phyloP scores from a whole-genome alignment of 2,888 invertebrate species.

The Cryptophagus acutangulus region DNA sequence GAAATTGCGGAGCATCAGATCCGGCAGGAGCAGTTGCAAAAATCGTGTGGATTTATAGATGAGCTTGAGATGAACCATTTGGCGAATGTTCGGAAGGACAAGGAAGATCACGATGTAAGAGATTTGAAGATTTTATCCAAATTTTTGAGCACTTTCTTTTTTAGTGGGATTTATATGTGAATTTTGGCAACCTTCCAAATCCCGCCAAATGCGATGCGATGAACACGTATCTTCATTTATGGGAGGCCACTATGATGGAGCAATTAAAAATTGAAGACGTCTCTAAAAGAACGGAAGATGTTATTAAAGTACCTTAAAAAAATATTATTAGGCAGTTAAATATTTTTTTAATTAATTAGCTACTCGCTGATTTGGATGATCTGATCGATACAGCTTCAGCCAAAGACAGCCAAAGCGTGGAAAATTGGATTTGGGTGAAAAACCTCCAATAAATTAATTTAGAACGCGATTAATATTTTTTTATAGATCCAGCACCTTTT shows the following conservation, averaged over 20 bases:
- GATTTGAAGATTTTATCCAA: background rate
- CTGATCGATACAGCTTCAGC: conserved; percentile 36
- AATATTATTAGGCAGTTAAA: conserved; percentile 8
- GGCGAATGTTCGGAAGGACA: conserved; percentile 21
- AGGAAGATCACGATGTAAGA: conserved; percentile 23
- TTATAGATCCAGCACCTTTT: conserved; percentile 46
- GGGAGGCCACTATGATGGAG: conserved; percentile 47
- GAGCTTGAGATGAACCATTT: conserved; percentile 19
- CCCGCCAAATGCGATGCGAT: conserved; percentile 49
- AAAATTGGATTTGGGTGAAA: conserved; percentile 37
- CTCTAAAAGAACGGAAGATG: conserved; percentile 45
- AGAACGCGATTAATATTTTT: conserved; percentile 6
- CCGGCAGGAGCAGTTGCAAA: conserved; percentile 37
- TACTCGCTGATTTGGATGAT: conserved; percentile 35
- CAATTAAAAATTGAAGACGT: conserved; percentile 46
- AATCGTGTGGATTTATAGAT: conserved; percentile 12
- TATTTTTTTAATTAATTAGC: conserved; percentile 25
- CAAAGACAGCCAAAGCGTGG: conserved; percentile 22
- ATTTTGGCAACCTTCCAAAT: conserved; percentile 54
- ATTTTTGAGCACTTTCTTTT: conserved; percentile 10
- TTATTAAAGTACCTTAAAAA: conserved; percentile 40
- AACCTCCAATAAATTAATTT: background rate
- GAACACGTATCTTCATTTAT: conserved; percentile 53
- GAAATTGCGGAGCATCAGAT: conserved; percentile 35
- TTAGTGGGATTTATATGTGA: conserved; percentile 53